A percentile compares a stretch with the other conserved stretches of the same genome.
These are phyloP conservation scores for Tenodera sinensis DNA, from an alignment of 2,888 invertebrate species.

Conservation along the genomic window DNA sequence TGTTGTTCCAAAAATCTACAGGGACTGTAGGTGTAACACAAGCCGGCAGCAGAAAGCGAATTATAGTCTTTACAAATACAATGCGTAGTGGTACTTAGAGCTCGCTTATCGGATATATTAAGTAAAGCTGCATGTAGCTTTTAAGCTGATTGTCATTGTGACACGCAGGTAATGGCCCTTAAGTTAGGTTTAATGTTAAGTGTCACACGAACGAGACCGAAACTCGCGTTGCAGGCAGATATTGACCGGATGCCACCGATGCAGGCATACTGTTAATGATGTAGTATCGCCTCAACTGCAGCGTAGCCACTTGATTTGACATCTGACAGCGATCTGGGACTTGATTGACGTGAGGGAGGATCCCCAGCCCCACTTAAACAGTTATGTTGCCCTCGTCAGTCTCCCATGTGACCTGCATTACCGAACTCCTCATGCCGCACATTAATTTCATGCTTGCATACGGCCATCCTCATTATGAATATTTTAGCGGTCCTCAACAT, in stretches of 20 bases:
- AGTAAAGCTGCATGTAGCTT: background rate
- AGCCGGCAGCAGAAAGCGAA: too few relatives aligned
- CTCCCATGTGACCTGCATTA: background rate
- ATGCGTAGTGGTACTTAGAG: too few relatives aligned
- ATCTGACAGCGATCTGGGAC: background rate
- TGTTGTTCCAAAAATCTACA: too few relatives aligned
- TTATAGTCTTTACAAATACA: too few relatives aligned
- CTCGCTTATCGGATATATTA: too few relatives aligned
- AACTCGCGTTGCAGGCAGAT: background rate
- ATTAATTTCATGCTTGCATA: background rate
- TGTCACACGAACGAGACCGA: background rate
- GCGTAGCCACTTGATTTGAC: background rate
- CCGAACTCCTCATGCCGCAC: background rate
- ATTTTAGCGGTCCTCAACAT: background rate
- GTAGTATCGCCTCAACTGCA: background rate
- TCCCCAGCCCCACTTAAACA: too few relatives aligned
- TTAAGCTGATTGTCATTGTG: background rate
- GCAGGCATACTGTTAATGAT: background rate
- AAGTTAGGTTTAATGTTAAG: background rate
- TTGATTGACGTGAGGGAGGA: background rate
- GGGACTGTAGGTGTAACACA: too few relatives aligned
- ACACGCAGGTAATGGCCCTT: background rate
- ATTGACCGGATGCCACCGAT: background rate
- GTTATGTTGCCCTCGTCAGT: background rate
- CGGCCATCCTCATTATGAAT: background rate